Evolutionary conservation across 2,797 vertebrate genomes (phyloP).

Genomic region (Hypotaenidia okinawae): DNA sequence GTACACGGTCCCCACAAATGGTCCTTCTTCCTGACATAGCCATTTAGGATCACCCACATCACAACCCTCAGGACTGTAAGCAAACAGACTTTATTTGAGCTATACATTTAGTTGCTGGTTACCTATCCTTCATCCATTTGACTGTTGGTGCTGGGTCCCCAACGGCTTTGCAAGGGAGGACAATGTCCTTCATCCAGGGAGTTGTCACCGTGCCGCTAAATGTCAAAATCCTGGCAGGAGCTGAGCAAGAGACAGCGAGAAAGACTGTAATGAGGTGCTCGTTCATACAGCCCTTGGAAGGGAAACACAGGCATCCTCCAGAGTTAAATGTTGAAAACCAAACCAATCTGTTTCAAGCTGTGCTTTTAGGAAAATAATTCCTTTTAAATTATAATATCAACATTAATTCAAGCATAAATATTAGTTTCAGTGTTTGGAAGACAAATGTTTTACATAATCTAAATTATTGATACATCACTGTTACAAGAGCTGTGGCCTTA

Average conservation of each 20-base stretch:
- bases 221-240: constrained; percentile 93
- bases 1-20: fast-evolving
- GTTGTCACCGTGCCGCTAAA: constrained; percentile 98
- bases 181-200: constrained; percentile 98
- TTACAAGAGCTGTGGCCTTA: not conserved
- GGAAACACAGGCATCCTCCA: not conserved
- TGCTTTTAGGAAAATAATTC: not conserved
- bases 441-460: not conserved
- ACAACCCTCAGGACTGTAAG: not conserved
- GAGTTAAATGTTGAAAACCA: not conserved
- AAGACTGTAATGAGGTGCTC: not conserved
- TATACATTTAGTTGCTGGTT: constrained; percentile 79
- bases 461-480: not conserved
- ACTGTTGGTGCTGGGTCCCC: constrained; percentile 94
- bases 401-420: not conserved
- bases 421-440: not conserved
- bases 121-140: constrained; percentile 99
- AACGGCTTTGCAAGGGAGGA: constrained; percentile 94
- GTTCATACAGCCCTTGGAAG: not conserved
- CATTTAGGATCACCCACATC: not conserved
- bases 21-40: not conserved
- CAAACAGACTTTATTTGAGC: not conserved
- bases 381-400: constrained; percentile 4
- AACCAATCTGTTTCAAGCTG: not conserved
- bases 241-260: constrained; percentile 68